A percentile compares a stretch with the other conserved stretches of the same genome.
phyloP scores from a whole-genome alignment of 2,113 vertebrate genomes.

The Vombatus ursinus region DNA sequence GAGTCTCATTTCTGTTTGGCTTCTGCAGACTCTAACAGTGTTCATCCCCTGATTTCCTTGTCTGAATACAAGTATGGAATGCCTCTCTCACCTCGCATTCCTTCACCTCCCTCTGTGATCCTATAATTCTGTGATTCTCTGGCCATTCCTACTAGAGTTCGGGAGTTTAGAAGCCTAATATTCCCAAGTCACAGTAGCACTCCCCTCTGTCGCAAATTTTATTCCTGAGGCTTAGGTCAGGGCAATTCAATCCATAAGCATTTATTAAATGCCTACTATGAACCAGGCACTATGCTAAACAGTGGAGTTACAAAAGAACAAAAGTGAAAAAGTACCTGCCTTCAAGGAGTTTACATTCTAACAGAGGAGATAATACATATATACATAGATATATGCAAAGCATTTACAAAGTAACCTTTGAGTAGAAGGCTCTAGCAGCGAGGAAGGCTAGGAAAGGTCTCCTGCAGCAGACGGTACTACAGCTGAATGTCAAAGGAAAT shows the following conservation, averaged over 20 bases:
- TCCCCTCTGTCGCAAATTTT: neutral
- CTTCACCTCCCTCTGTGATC: neutral
- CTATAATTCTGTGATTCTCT: neutral
- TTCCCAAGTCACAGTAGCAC: neutral
- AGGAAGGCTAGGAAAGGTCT: neutral
- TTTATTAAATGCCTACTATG: neutral
- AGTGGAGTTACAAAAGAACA: no score
- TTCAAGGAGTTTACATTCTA: neutral
- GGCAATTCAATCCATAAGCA: neutral
- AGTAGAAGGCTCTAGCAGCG: neutral
- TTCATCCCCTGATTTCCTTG: neutral
- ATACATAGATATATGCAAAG: neutral
- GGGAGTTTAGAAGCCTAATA: neutral
- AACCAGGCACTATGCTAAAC: neutral
- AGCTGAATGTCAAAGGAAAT: neutral
- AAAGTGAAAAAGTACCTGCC: neutral
- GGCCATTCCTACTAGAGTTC: neutral
- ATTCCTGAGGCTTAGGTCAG: neutral
- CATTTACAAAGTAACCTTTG: neutral
- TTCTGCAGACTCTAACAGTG: neutral
- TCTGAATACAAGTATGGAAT: neutral
- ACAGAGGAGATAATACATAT: neutral
- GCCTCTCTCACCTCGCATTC: neutral
- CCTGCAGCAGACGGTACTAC: neutral
- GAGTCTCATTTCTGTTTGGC: neutral